Evolutionary conservation across 2,888 invertebrate genomes (phyloP), one percentile per base, ranked within the genome.

Genomic region (Thymelicus sylvestris): DNA sequence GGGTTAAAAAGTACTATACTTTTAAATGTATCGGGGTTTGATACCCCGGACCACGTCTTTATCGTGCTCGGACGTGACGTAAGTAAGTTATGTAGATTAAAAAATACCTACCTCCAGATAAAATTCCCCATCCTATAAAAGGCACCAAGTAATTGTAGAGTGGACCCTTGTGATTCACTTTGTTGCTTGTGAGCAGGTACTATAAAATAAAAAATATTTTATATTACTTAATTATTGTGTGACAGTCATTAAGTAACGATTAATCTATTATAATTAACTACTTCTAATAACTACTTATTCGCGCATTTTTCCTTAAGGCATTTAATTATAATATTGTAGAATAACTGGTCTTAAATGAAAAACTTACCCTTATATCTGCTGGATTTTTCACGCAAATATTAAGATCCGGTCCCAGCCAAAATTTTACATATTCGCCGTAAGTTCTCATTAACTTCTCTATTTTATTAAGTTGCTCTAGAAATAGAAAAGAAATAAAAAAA

Each of bases 331-430:
- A 19, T 19, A n/a, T 24, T 24, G 24, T 24, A 31, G 31, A 31
- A 1, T 19, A 19, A 19, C 19, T 19, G 31, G 31, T 44, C 8
- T 10, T 4, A 44, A 10, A 41, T 19, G 13, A 19, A 52, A 24
- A 69, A 75, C 82, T 78, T 78, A 92, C 92, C 78, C 85, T 81
- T 7, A 91, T 85, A 72, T 92, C 92, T 2, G 80, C 75, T 6
- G 92, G 89, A 74, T 91, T 87, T 55, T 80, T 84, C 13, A 92
- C 87, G 1, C 76, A 74, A 10, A 92, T 84, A 65, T 89, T 87
- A 0, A 92, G 81, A 2, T 92, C 88, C 0, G 90, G 86, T 0
- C 92, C 92, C 24, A 92, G 72, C 92, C 92, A 92, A 59, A 92
- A 81, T 48, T 79, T 83, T 2, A 85, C 70, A 74, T 89, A 89